Evolutionary conservation across 1,140 invertebrate genomes (phyloP).

Genomic region (Hylaeus volcanicus): DNA sequence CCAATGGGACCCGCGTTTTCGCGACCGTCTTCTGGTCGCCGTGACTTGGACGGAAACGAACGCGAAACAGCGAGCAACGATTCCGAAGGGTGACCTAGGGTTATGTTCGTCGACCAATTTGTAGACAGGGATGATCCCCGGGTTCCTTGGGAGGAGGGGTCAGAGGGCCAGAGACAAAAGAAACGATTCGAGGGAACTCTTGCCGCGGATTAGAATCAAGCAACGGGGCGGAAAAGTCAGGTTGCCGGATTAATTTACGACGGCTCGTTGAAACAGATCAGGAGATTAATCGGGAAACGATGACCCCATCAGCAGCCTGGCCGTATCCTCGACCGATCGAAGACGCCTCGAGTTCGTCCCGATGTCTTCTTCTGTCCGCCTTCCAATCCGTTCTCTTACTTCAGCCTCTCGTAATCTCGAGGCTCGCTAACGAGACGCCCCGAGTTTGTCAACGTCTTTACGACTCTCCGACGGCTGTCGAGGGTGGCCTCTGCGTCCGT

Average conservation of each 20-base stretch:
- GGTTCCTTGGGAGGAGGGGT: slow-evolving; percentile 15
- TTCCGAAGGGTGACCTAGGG: neutral
- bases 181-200: slow-evolving; percentile 21
- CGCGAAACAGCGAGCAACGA: slow-evolving; percentile 15
- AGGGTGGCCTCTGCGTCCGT: neutral
- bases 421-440: slow-evolving; percentile 59
- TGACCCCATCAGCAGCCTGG: slow-evolving; percentile 36
- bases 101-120: slow-evolving; percentile 52
- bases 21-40: neutral
- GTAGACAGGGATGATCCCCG: slow-evolving; percentile 36
- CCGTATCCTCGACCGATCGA: slow-evolving; percentile 27
- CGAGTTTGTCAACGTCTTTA: slow-evolving; percentile 54
- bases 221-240: slow-evolving; percentile 59
- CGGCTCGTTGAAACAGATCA: slow-evolving; percentile 66
- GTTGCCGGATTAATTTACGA: slow-evolving; percentile 69
- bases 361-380: slow-evolving; percentile 1
- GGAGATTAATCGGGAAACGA: slow-evolving; percentile 65
- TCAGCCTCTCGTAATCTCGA: slow-evolving; percentile 49
- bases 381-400: slow-evolving; percentile 42
- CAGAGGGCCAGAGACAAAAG: neutral
- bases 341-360: neutral
- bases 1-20: neutral
- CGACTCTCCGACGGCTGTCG: slow-evolving; percentile 23
- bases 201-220: slow-evolving; percentile 64
- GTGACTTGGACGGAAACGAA: neutral